phyloP scores from a whole-genome alignment of 2,113 vertebrate genomes.

The Rhineura floridana region DNA sequence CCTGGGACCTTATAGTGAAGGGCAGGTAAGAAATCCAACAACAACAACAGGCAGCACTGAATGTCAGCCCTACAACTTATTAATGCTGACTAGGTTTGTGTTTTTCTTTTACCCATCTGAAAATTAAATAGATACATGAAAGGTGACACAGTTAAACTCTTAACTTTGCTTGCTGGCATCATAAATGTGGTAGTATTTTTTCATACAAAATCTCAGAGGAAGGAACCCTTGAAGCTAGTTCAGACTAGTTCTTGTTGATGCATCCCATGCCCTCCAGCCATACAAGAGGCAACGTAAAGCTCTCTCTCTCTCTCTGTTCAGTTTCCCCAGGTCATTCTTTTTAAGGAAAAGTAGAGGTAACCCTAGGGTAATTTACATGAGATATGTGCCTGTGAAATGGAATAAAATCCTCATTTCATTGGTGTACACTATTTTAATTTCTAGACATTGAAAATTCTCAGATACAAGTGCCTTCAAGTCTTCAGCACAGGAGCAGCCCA shows the following conservation, averaged over 20 bases:
- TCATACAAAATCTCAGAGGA: not conserved
- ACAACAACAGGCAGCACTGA: not conserved
- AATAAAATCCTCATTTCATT: not conserved
- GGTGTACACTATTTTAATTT: not conserved
- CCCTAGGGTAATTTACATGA: not conserved
- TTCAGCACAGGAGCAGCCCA: not conserved
- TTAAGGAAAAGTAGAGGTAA: conserved; percentile 4
- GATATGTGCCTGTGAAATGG: not conserved
- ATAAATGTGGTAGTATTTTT: not conserved
- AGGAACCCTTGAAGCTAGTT: not conserved
- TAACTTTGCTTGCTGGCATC: conserved; percentile 6
- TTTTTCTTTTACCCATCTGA: not conserved
- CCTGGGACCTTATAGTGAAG: no score
- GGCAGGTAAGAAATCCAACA: no score
- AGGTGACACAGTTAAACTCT: not conserved
- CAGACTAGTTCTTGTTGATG: not conserved
- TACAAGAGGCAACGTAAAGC: not conserved
- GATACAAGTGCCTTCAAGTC: not conserved
- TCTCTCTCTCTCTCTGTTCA: not conserved
- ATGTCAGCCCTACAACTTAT: not conserved
- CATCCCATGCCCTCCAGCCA: not conserved
- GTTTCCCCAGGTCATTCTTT: not conserved
- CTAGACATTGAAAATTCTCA: not conserved
- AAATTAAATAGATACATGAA: not conserved
- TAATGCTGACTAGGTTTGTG: not conserved